Base-by-base conservation (phyloP, 2,797 vertebrate genomes). In the Trachurus trachurus region DNA sequence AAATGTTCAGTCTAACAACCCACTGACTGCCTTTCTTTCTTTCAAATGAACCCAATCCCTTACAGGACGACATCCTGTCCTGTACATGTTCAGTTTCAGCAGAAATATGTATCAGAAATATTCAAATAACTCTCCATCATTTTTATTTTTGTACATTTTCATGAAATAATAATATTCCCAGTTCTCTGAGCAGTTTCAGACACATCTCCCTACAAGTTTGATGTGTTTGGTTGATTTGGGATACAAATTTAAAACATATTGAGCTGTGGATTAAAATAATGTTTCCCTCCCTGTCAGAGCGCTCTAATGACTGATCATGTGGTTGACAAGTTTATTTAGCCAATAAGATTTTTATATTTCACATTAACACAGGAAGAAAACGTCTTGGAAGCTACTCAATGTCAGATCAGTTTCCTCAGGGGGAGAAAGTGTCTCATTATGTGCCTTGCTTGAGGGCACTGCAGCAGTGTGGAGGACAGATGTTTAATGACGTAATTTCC, bases 381-480 rank as follows among this genome's bases (percentile, higher is more conserved):
- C 52, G 64, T 22, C 15, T 62, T 62, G 19, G 40, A 62, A 52
- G 5, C 9, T 60, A n/a, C 45, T 53, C 9, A 19, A 21, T 29
- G 3, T 50, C 39, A 26, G 31, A 31, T 52, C 34, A 37, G 7
- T 37, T 34, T 3, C 56, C 15, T 12, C 40, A 31, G 3, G 22
- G 6, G 12, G 16, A 26, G 26, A 64, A 26, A 50, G 34, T 12
- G 31, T 68, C 19, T 54, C 16, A 5, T 71, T 49, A 5, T 26
- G 21, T 64, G 50, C 6, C 21, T 82, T 77, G 61, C 58, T 76
- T 10, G 26, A 60, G 52, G 61, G 50, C 54, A 44, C 50, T 67
- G 47, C 21, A 39, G 54, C 11, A 17, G 5, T 17, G 47, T 2
- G 12, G 49, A 26, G 26, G 39, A 16, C 47, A 54, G 34, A 64